Evolutionary conservation across 1,140 invertebrate species (phyloP).

Genomic region (Neoseiulus cucumeris): DNA sequence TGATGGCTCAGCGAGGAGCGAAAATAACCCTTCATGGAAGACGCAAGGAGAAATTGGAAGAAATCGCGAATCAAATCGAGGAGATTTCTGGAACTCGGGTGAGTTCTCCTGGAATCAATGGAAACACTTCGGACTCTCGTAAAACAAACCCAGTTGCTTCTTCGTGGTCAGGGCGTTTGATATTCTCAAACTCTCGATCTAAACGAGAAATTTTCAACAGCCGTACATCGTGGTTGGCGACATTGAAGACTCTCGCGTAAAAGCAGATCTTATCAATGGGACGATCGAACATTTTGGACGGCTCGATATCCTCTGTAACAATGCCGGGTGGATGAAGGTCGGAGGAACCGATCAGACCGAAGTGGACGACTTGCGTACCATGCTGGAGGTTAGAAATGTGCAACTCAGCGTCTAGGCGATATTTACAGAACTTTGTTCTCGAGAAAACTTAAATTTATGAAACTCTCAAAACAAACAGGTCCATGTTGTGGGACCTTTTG

Average conservation of each 20-base stretch:
- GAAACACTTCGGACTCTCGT: too few species aligned
- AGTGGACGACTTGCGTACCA: not conserved
- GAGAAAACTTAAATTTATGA: too few species aligned
- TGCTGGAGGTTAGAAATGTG: not conserved
- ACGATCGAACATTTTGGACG: not conserved
- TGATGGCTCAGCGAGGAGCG: slow-evolving; percentile 49
- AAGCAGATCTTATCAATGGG: not conserved
- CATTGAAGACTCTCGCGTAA: not conserved
- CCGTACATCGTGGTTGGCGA: not conserved
- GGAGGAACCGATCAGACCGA: not conserved
- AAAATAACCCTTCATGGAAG: slow-evolving; percentile 46
- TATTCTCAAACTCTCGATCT: too few species aligned
- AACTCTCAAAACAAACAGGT: too few species aligned
- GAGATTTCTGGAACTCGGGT: slow-evolving; percentile 19
- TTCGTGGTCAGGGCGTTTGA: too few species aligned
- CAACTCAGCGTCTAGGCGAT: too few species aligned
- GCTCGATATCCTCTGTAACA: not conserved
- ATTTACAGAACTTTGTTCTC: too few species aligned
- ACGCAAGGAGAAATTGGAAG: slow-evolving; percentile 42
- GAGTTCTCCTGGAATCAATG: not conserved
- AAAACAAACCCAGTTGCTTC: too few species aligned
- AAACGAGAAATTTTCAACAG: not conserved
- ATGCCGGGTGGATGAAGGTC: not conserved
- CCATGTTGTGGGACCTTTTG: not conserved
- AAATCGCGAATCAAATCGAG: slow-evolving; percentile 41